Evolutionary conservation across 64 coral and sea anemone genomes (phyloP), one percentile per base, ranked within the genome.

Genomic region (Actinia equina): DNA sequence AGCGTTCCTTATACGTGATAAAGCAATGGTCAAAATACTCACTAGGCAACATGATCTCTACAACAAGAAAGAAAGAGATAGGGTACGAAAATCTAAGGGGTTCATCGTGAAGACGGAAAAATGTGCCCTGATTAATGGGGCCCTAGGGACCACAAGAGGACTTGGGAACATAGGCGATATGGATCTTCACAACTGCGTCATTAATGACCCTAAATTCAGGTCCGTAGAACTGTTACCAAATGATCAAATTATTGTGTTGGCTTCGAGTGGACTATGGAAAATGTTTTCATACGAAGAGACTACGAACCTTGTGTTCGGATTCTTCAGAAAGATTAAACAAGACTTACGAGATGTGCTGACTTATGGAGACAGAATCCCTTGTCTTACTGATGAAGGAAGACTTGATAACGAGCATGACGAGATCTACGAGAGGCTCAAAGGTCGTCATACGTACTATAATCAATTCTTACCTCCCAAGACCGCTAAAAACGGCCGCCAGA

Each of bases 31-130:
- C 30, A 91, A 93, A 8, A 83, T 92, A 14, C 84, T 99, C 62
- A 95, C 97, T 2, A 80, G 86, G 17, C 93, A 82, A 65, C 93
- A 99, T 27, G 97, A 99, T 91, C 88, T 99, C 15, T 99, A 99
- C 46, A 92, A 99, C 46, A 95, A 95, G 61, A 92, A 95, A 67
- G 97, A 99, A 69, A 87, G 97, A 42, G 77, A 92, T 14, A 94
- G 97, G 5, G 93, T 99, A 52, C 89, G 94, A 27, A 95, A 86
- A 17, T 93, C 88, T 7, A 88, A 85, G 22, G 97, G 85, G 14
- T 81, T 99, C 80, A 95, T 99, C 63, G 93, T 99, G 20, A 99
- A 99, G 65, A 99, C 97, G 9, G 91, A 88, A 74, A 99, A 89
- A 53, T 93, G 88, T 55, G 97, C 97, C 25, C 86, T 99, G 10